phyloP scores from a whole-genome alignment of 2,113 vertebrate genomes.

The Mixornis gularis region DNA sequence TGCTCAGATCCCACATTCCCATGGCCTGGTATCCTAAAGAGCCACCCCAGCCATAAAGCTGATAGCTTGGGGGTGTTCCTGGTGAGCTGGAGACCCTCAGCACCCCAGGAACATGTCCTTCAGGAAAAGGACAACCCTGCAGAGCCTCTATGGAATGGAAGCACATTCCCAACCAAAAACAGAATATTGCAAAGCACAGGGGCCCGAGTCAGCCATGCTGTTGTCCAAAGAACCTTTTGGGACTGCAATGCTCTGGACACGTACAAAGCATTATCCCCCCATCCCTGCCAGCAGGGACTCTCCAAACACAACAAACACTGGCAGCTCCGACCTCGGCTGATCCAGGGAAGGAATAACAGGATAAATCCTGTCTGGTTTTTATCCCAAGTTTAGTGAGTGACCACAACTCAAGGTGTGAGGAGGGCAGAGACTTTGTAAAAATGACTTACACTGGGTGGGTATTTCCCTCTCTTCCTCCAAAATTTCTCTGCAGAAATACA shows the following conservation, averaged over 20 bases:
- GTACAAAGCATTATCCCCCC: accelerated
- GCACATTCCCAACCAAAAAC: not conserved
- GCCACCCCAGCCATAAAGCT: accelerated
- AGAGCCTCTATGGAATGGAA: not conserved
- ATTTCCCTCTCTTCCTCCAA: not conserved
- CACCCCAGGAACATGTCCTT: not conserved
- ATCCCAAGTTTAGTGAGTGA: not conserved
- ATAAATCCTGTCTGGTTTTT: not conserved
- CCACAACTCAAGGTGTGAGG: accelerated
- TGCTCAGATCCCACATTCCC: not conserved
- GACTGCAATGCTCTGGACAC: accelerated
- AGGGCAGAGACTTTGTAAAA: not conserved
- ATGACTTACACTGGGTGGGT: accelerated
- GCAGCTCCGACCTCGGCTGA: not conserved
- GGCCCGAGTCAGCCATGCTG: accelerated
- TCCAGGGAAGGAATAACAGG: accelerated
- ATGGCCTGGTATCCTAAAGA: accelerated
- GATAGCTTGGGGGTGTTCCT: accelerated
- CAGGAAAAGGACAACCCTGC: not conserved
- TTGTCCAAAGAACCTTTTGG: not conserved
- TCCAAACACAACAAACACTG: not conserved
- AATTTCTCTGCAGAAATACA: not conserved
- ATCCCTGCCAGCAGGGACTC: not conserved
- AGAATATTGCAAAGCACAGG: accelerated
- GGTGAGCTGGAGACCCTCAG: not conserved